Evolutionary conservation across 2,888 invertebrate species (phyloP).

Genomic region (Linnaemya tessellans): DNA sequence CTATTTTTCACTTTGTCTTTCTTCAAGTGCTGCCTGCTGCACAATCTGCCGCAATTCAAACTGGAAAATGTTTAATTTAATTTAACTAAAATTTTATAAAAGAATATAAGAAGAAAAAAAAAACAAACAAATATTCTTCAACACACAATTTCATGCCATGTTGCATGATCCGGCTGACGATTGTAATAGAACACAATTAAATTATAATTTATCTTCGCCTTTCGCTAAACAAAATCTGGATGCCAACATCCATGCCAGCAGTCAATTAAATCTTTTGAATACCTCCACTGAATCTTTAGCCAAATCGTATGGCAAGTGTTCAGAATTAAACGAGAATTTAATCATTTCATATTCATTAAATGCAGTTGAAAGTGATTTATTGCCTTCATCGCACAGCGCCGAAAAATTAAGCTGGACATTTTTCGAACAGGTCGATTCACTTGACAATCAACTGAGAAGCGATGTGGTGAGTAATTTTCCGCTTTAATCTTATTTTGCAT

Average conservation of each 20-base stretch:
- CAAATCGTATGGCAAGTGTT: slow-evolving; percentile 18
- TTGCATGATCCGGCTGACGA: slow-evolving; percentile 76
- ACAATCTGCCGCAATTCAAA: neutral
- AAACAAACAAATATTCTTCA: neutral
- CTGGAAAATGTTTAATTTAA: neutral
- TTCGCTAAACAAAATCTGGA: slow-evolving; percentile 43
- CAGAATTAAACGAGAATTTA: slow-evolving; percentile 28
- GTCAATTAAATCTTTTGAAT: slow-evolving; percentile 41
- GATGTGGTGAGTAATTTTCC: slow-evolving; percentile 73
- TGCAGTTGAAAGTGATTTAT: slow-evolving; percentile 45
- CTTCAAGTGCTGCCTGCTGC: neutral
- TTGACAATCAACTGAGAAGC: slow-evolving; percentile 76
- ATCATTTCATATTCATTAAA: slow-evolving; percentile 27
- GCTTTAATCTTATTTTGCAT: neutral
- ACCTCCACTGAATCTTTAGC: slow-evolving; percentile 36
- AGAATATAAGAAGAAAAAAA: neutral
- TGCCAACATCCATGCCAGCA: slow-evolving; percentile 1
- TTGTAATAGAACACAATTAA: slow-evolving; percentile 74
- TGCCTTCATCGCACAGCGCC: slow-evolving; percentile 57
- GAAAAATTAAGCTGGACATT: slow-evolving; percentile 79
- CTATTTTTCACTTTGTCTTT: neutral
- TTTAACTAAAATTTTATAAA: slow-evolving; percentile 6
- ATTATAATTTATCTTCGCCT: slow-evolving; percentile 74
- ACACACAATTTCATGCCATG: slow-evolving; percentile 76
- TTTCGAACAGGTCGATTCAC: slow-evolving; percentile 76